Percentiles rank a stretch among this genome's conserved stretches.
Evolutionary conservation across 2,888 invertebrate species (phyloP).

Genomic region (Melanotus villosus): DNA sequence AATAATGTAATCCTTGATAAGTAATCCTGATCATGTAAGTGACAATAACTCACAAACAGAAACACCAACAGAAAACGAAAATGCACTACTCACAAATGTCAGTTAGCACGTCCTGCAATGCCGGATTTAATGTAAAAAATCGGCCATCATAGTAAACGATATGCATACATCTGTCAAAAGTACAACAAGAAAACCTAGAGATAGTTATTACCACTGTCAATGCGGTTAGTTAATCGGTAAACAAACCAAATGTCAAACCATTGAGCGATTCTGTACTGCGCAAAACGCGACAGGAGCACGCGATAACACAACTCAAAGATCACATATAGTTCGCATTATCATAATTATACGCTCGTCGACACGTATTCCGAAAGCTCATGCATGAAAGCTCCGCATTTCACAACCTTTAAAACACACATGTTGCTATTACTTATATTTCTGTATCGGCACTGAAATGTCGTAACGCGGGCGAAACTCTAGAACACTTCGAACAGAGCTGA

Average conservation of each 20-base stretch:
- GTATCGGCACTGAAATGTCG: conserved; percentile 41
- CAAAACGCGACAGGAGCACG: conserved; percentile 33
- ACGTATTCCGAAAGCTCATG: not conserved
- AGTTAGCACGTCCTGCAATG: not conserved
- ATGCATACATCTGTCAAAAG: not conserved
- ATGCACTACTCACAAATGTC: not conserved
- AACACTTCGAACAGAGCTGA: conserved; percentile 19
- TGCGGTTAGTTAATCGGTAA: conserved; percentile 29
- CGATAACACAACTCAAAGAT: conserved; percentile 14
- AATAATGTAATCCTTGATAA: conserved; percentile 39
- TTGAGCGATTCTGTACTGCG: conserved; percentile 28
- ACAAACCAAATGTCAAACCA: conserved; percentile 34
- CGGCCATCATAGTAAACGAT: too few relatives aligned
- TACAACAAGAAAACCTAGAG: not conserved
- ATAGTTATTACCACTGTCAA: not conserved
- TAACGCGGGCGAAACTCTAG: conserved; percentile 34
- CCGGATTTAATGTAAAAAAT: not conserved
- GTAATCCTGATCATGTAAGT: conserved; percentile 39
- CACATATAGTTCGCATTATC: conserved; percentile 6
- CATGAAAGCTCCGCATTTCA: not conserved
- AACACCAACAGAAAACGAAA: not conserved
- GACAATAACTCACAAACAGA: conserved; percentile 10
- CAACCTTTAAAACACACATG: conserved; percentile 23
- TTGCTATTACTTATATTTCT: conserved; percentile 23
- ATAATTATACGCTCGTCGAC: not conserved